Evolutionary conservation across 2,888 invertebrate genomes (phyloP).

Genomic region (Magallana nippona): DNA sequence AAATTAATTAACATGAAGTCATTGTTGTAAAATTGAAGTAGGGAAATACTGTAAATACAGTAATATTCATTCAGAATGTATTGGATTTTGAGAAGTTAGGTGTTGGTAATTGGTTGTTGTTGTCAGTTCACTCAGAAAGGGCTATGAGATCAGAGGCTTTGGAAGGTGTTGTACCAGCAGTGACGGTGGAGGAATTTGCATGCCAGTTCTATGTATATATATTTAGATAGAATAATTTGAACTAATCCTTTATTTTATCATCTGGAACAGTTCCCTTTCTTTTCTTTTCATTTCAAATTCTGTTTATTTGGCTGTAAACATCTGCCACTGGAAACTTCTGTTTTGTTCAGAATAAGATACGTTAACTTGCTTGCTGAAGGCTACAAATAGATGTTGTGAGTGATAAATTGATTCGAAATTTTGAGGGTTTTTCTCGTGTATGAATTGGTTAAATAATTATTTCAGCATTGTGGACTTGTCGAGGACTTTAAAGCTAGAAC

Average conservation of each 20-base stretch:
- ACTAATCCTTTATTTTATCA: background rate
- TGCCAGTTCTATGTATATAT: conserved; percentile 33
- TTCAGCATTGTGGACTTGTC: conserved; percentile 19
- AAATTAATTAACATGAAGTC: too few relatives aligned
- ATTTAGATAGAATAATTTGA: conserved; percentile 7
- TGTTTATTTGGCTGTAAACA: background rate
- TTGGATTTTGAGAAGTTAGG: background rate
- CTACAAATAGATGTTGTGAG: conserved; percentile 12
- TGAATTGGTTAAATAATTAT: background rate
- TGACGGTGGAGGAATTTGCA: conserved; percentile 23
- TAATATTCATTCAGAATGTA: background rate
- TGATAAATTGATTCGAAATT: background rate
- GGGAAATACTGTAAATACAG: too few relatives aligned
- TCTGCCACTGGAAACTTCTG: background rate
- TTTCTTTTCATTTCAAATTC: background rate
- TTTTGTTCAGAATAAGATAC: background rate
- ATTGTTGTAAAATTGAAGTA: too few relatives aligned
- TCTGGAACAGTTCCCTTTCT: background rate
- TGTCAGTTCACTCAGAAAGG: background rate
- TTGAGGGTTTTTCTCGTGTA: background rate
- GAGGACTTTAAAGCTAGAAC: background rate
- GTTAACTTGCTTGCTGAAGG: background rate
- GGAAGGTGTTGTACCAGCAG: background rate
- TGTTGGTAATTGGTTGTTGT: conserved; percentile 8
- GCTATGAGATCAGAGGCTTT: background rate